Conservation (phyloP, 2,113 vertebrate species). For the Camelus bactrianus region DNA sequence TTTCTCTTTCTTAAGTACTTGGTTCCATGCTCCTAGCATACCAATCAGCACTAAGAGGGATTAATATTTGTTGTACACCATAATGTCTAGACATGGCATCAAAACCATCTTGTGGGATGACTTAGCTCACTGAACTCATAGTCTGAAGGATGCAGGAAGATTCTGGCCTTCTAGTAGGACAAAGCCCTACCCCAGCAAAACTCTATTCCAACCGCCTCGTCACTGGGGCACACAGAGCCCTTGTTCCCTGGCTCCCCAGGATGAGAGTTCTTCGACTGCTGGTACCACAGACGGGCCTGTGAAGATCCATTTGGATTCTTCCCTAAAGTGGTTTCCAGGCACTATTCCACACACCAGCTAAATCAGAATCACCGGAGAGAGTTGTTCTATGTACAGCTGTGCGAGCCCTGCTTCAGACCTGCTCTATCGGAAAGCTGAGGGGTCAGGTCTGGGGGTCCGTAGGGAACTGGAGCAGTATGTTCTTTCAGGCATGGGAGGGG, state of each 20-base stretch:
- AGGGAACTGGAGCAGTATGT: background rate
- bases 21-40: background rate
- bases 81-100: background rate
- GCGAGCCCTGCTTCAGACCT: background rate
- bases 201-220: background rate
- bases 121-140: background rate
- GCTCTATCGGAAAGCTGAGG: background rate
- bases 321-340: background rate
- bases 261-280: background rate
- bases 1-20: background rate
- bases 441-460: background rate
- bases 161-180: background rate
- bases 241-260: background rate
- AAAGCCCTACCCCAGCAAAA: background rate
- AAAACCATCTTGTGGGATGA: background rate
- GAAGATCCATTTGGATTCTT: background rate
- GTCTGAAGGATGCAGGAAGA: background rate
- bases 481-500: background rate
- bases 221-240: background rate
- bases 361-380: background rate
- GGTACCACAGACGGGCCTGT: background rate
- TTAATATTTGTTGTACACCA: background rate
- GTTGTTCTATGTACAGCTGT: background rate
- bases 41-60: background rate
- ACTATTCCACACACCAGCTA: background rate